These are phyloP conservation scores for Myotis brandtii DNA, from an alignment of 2,113 vertebrate genomes.

Conservation along the genomic window DNA sequence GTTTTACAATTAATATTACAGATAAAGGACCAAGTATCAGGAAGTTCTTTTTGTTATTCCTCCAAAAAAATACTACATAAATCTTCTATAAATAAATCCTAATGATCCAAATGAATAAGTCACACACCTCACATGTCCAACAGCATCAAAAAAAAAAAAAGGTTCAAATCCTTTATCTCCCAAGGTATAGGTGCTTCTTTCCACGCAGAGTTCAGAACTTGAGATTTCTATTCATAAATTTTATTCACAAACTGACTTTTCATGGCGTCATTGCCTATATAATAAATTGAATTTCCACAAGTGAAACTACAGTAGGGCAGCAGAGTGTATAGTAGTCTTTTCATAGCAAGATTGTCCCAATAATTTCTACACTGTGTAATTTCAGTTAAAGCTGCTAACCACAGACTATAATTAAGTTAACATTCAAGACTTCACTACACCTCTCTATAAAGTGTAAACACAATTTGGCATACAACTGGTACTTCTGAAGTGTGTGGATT, in stretches of 20 bases:
- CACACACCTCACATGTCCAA: neutral
- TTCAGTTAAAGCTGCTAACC: constrained; percentile 86
- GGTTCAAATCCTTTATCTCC: constrained; percentile 12
- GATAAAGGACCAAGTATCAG: constrained; percentile 25
- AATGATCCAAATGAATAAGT: neutral
- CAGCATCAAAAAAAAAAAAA: neutral
- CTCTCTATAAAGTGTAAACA: constrained; percentile 79
- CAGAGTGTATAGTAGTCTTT: constrained; percentile 57
- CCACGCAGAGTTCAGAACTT: constrained; percentile 10
- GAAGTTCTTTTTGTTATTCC: constrained; percentile 46
- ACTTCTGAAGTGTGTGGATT: neutral
- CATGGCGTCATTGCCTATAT: neutral
- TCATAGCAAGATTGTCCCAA: constrained; percentile 68
- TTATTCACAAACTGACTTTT: constrained; percentile 41
- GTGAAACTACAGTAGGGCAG: constrained; percentile 23
- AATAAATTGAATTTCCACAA: constrained; percentile 56
- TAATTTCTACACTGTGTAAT: constrained; percentile 77
- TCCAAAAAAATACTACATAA: neutral
- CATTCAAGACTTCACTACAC: constrained; percentile 81
- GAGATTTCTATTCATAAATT: constrained; percentile 19
- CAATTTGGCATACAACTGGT: constrained; percentile 55
- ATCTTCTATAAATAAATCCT: neutral
- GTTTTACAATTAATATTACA: constrained; percentile 64
- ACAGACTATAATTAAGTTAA: constrained; percentile 87
- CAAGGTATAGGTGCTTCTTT: constrained; percentile 14